Base-by-base conservation (phyloP, 2,888 invertebrate genomes). In the Mythimna ferrago region DNA sequence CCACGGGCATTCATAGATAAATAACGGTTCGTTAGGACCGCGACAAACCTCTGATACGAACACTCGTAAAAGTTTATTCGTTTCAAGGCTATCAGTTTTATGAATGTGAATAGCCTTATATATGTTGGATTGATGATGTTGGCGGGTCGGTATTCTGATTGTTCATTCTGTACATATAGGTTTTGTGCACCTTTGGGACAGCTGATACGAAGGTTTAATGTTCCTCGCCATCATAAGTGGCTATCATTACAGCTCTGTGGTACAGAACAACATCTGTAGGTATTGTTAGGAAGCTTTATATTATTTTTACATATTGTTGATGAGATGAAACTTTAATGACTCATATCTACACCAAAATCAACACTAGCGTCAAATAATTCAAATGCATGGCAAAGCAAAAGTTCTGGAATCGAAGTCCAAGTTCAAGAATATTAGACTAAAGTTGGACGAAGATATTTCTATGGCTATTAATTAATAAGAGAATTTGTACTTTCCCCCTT, bases 61-160 rank as follows among this genome's bases (percentile, higher is more conserved):
- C 26, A 26, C 51, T 86, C 82, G 71, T 84, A 83, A 84, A 78
- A 76, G 74, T 81, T 83, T 81, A 86, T 76, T 68, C 76, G 67
- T 86, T 76, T 77, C 61, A 65, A 78, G 64, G 65, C 70, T 75
- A 86, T 78, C 77, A 77, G 70, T 74, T 81, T 86, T 78, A 84
- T 78, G 56, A 4, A 51, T 78, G 72, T 62, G 64, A 84, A 80
- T 68, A 57, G 51, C 66, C 66, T 66, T 80, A 75, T 75, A 75
- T 75, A 67, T 76, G 66, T 71, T 38, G 53, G 26, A 72, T 38
- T 44, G 48, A 78, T 53, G 32, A 38, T 26, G 35, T 26, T 54
- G 19, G 10, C 32, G 19, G 44, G 26, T 44, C 9, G 35, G 26
- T 44, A 26, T 21, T 44, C 9, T 41, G n/a, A 71, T 19, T 56